phyloP scores from a whole-genome alignment of 1,140 invertebrate species.

The Campoletis sonorensis region DNA sequence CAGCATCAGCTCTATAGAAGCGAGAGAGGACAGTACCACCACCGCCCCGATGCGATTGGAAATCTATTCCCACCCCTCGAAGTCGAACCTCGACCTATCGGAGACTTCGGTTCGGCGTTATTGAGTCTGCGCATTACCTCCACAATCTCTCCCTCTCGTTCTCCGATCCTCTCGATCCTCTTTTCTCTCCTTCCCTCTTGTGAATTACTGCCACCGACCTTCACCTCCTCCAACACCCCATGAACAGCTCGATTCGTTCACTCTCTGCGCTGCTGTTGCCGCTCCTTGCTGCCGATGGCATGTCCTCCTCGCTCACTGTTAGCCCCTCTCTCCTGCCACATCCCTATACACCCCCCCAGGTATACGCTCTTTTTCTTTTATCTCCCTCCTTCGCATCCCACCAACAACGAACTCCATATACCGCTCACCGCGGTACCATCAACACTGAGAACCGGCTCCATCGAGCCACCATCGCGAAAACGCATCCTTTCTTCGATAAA shows the following conservation, averaged over 20 bases:
- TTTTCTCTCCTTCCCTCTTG: constrained; percentile 24
- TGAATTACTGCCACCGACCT: constrained; percentile 17
- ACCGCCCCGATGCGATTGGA: constrained; percentile 75
- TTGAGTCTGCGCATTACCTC: constrained; percentile 75
- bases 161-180: constrained; percentile 38
- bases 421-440: constrained; percentile 16
- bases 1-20: constrained; percentile 51
- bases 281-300: neutral
- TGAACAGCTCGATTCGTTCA: constrained; percentile 39
- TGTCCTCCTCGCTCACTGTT: constrained; percentile 34
- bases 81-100: constrained; percentile 77
- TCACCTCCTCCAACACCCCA: constrained; percentile 20
- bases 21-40: constrained; percentile 60
- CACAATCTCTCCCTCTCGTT: constrained; percentile 29
- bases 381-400: constrained; percentile 42
- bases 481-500: constrained; percentile 55
- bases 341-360: constrained; percentile 7
- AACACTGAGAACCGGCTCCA: neutral
- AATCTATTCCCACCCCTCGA: constrained; percentile 77
- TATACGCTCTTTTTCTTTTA: constrained; percentile 48
- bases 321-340: constrained; percentile 18
- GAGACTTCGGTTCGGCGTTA: constrained; percentile 76
- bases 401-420: neutral
- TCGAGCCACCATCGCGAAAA: constrained; percentile 35
- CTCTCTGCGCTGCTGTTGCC: constrained; percentile 15